Evolutionary conservation across 2,797 vertebrate genomes (phyloP).

Genomic region (Alca torda): DNA sequence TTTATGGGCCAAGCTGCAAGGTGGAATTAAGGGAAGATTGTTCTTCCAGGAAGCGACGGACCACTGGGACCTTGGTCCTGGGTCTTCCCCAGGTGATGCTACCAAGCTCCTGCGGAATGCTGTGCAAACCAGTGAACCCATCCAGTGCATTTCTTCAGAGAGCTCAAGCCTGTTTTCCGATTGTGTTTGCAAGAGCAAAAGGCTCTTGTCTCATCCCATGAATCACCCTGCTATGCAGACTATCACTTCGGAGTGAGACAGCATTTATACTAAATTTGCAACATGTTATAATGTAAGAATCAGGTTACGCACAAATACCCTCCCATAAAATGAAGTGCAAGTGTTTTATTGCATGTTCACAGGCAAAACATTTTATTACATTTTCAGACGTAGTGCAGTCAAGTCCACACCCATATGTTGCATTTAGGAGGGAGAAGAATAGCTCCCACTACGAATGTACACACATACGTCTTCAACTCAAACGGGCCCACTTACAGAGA

Average conservation of each 20-base stretch:
- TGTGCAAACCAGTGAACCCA: not conserved
- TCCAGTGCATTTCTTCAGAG: not conserved
- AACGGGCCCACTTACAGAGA: not conserved
- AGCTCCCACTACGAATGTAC: not conserved
- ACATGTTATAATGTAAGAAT: conserved; percentile 7
- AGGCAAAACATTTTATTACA: conserved; percentile 5
- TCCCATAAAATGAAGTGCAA: conserved; percentile 31
- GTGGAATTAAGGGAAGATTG: not conserved
- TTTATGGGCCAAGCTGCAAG: not conserved
- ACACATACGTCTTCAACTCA: not conserved
- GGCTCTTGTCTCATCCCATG: not conserved
- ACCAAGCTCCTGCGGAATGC: not conserved
- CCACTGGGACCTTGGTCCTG: not conserved
- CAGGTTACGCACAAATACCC: not conserved
- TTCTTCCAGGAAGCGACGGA: not conserved
- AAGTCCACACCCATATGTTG: not conserved
- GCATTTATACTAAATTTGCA: conserved; percentile 9
- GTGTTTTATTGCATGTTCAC: not conserved
- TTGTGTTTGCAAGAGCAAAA: not conserved
- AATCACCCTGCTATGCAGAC: not conserved
- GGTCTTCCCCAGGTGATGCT: not conserved
- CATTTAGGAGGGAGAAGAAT: not conserved
- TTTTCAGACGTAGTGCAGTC: not conserved
- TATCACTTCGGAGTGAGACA: not conserved
- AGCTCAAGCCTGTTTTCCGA: not conserved